phyloP scores from a whole-genome alignment of 2,888 invertebrate species.

The Zonitis immaculata region DNA sequence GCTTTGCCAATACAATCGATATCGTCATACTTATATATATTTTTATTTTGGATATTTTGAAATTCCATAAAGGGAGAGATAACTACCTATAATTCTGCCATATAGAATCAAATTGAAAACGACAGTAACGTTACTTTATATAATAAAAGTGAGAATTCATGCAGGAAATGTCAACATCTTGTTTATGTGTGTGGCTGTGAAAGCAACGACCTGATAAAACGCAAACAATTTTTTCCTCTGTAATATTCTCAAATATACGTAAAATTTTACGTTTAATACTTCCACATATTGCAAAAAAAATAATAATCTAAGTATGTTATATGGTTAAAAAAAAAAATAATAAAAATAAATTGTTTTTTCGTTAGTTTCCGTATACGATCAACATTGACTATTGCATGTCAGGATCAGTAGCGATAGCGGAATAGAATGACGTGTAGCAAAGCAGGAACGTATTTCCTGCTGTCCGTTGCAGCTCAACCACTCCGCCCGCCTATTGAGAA shows the following conservation, averaged over 20 bases:
- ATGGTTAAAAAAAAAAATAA: no score
- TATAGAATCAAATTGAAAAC: conserved; percentile 28
- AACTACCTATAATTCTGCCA: conserved; percentile 38
- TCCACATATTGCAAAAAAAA: neutral
- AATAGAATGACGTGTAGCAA: conserved; percentile 35
- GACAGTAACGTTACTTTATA: conserved; percentile 20
- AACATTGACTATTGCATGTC: conserved; percentile 34
- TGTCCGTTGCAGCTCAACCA: conserved; percentile 41
- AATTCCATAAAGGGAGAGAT: conserved; percentile 36
- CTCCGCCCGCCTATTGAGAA: conserved; percentile 34
- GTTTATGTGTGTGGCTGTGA: conserved; percentile 30
- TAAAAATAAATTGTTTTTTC: no score
- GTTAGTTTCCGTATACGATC: conserved; percentile 18
- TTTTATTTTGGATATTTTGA: no score
- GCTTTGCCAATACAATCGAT: conserved; percentile 29
- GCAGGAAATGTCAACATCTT: conserved; percentile 22
- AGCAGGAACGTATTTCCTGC: conserved; percentile 44
- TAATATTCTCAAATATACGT: no score
- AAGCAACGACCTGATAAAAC: conserved; percentile 29
- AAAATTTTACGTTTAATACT: conserved; percentile 19
- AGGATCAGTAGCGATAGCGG: conserved; percentile 34
- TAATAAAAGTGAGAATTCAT: neutral
- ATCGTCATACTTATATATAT: no score
- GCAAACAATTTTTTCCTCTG: conserved; percentile 20
- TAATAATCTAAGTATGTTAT: no score